Conservation (phyloP, 2,888 invertebrate species). For the Ochropacha duplaris region DNA sequence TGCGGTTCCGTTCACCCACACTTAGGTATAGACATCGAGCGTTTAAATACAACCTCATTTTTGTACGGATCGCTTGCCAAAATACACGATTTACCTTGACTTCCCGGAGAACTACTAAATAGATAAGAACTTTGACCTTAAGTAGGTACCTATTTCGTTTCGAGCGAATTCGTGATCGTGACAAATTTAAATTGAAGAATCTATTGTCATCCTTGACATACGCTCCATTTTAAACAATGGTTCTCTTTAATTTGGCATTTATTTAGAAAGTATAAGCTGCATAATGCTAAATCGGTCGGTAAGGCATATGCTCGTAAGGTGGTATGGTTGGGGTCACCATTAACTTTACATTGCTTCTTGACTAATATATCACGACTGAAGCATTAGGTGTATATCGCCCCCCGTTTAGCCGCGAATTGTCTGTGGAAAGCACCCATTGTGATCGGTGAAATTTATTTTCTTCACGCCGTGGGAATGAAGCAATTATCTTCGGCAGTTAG, state of each 20-base stretch:
- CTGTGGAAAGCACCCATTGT: conserved; percentile 71
- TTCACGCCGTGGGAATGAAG: conserved; percentile 67
- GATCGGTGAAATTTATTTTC: conserved; percentile 68
- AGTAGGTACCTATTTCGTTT: conserved; percentile 40
- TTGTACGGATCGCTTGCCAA: conserved; percentile 23
- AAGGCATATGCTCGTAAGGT: conserved; percentile 38
- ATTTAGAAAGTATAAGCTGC: conserved; percentile 49
- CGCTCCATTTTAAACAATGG: conserved; percentile 63
- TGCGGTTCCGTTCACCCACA: conserved; percentile 46
- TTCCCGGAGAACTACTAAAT: conserved; percentile 43
- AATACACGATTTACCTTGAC: conserved; percentile 43
- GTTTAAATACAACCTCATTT: conserved; percentile 41
- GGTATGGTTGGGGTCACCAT: conserved; percentile 56
- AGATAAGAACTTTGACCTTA: conserved; percentile 52
- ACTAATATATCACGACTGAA: conserved; percentile 69
- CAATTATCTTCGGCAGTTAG: conserved; percentile 60
- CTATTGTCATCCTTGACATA: conserved; percentile 70
- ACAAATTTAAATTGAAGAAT: conserved; percentile 68
- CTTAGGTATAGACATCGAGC: conserved; percentile 34
- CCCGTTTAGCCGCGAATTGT: conserved; percentile 64
- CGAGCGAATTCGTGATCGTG: conserved; percentile 66
- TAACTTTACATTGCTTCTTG: conserved; percentile 39
- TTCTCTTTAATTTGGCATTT: conserved; percentile 48
- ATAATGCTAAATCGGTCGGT: conserved; percentile 13
- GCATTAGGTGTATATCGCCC: conserved; percentile 67